Conservation (phyloP, 2,113 vertebrate species). For the Nettapus auritus region DNA sequence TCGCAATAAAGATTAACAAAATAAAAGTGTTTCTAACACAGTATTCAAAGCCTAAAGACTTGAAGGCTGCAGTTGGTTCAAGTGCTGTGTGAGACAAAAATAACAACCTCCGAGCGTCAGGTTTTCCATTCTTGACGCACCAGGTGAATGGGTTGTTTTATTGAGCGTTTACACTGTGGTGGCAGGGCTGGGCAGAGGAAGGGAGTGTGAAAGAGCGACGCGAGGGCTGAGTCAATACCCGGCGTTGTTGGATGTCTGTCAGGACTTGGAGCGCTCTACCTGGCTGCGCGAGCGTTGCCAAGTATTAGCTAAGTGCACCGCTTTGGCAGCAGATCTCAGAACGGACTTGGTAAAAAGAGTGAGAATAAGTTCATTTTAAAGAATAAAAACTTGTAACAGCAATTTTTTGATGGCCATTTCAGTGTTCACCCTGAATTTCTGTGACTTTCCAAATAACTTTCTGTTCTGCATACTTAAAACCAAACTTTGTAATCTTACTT, state of each 20-base stretch:
- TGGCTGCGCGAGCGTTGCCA: neutral
- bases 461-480: neutral
- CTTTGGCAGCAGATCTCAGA: neutral
- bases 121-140: neutral
- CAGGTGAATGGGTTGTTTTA: conserved; percentile 63
- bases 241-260: neutral
- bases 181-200: neutral
- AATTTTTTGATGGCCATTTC: neutral
- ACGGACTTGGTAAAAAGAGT: neutral
- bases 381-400: neutral
- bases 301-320: neutral
- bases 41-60: neutral
- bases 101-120: neutral
- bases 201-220: neutral
- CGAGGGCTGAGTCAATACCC: neutral
- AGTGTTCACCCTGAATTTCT: neutral
- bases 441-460: neutral
- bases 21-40: neutral
- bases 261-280: neutral
- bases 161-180: neutral
- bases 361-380: neutral
- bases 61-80: neutral
- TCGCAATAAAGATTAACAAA: neutral
- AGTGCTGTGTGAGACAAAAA: conserved; percentile 15
- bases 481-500: neutral